These are phyloP conservation scores for Pogonomyrmex barbatus DNA, from an alignment of 1,140 invertebrate species.

Conservation along the genomic window DNA sequence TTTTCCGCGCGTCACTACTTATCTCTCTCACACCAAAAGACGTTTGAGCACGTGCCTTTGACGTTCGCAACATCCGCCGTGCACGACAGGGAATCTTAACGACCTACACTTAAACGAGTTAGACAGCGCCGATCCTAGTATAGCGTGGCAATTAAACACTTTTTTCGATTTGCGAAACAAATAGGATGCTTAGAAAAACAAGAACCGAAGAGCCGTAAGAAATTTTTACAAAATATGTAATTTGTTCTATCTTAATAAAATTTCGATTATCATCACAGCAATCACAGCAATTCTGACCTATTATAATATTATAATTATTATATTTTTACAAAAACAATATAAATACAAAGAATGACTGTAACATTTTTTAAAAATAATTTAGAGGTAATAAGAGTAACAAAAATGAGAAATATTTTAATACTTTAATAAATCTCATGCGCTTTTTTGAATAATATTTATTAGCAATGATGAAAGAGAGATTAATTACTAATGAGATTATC, in stretches of 20 bases:
- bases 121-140: conserved; percentile 7
- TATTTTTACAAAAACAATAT: background rate
- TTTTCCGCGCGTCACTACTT: conserved; percentile 32
- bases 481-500: background rate
- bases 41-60: conserved; percentile 43
- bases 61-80: conserved; percentile 34
- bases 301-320: background rate
- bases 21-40: conserved; percentile 20
- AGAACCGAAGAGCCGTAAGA: background rate
- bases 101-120: conserved; percentile 36
- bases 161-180: background rate
- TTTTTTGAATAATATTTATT: background rate
- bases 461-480: background rate
- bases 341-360: background rate
- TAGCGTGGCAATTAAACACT: conserved; percentile 13
- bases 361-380: background rate
- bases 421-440: background rate
- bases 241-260: background rate
- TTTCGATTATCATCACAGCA: background rate
- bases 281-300: background rate
- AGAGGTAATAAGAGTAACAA: background rate
- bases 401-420: background rate
- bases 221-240: background rate
- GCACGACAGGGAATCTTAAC: conserved; percentile 38
- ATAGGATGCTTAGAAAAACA: conserved; percentile 20